Evolutionary conservation across 1,140 invertebrate species (phyloP).

Genomic region (Uloborus diversus): DNA sequence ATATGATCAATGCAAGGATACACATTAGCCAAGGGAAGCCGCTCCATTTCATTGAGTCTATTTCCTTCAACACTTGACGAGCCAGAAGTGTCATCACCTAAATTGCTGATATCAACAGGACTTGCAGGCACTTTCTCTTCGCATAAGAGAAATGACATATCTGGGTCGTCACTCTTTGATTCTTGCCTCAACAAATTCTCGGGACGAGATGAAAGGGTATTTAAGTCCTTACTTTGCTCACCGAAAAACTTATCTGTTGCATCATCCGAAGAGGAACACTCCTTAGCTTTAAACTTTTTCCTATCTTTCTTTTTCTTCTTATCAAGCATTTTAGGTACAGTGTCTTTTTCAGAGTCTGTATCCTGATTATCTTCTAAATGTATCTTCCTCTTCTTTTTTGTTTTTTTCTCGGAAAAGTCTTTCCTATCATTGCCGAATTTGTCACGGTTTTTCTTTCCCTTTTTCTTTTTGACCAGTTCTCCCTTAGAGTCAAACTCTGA

Average conservation of each 20-base stretch:
- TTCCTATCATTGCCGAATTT: constrained; percentile 40
- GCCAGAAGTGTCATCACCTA: constrained; percentile 28
- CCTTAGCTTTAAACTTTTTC: constrained; percentile 50
- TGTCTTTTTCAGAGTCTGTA: constrained; percentile 48
- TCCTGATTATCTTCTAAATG: constrained; percentile 41
- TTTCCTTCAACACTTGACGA: constrained; percentile 38
- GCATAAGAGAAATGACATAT: constrained; percentile 72
- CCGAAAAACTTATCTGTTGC: constrained; percentile 35
- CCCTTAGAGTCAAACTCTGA: constrained; percentile 52
- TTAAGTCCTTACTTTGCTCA: constrained; percentile 34
- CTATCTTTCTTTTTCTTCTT: constrained; percentile 52
- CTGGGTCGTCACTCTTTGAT: constrained; percentile 35
- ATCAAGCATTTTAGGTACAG: constrained; percentile 18
- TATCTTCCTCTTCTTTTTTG: constrained; percentile 56
- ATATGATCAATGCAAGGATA: constrained; percentile 18
- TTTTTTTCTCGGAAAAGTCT: constrained; percentile 56
- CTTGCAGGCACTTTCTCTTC: constrained; percentile 78
- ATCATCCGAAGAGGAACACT: constrained; percentile 51
- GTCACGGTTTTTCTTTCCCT: constrained; percentile 64
- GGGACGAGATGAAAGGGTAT: not conserved
- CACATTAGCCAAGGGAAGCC: not conserved
- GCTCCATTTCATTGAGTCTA: not conserved
- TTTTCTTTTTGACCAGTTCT: constrained; percentile 56
- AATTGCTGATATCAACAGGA: constrained; percentile 40
- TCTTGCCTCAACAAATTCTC: constrained; percentile 17